Base-by-base conservation (phyloP, 2,888 invertebrate species). In the Chrysolina americana region DNA sequence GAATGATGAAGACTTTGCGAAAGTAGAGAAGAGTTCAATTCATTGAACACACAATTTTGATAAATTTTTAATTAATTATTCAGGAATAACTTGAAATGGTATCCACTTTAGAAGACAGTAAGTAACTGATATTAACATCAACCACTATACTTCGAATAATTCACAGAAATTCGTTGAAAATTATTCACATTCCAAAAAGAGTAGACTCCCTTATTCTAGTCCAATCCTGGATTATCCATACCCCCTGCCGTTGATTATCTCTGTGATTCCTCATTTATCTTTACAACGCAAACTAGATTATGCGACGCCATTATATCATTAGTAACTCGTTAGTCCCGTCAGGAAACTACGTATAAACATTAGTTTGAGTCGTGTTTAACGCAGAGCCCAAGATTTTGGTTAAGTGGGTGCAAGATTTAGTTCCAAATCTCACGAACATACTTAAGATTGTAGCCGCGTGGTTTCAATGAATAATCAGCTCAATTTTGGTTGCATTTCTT, bases 341-440 rank as follows among this genome's bases (percentile, higher is more conserved):
- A 72, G 69, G 77, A 71, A 77, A 70, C 72, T 74, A 75, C 73
- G 71, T 70, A 75, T 75, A 63, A 73, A 76, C 77, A 72, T 76
- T 70, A 75, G 75, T 71, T 73, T 73, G 65, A 73, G 48, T 50
- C 13, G 64, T 64, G 65, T 69, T 73, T 65, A 69, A 56, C 62
- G 47, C 56, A 17, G 56, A 53, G 65, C 70, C 66, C 41, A 47
- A 71, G 75, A 73, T 75, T 75, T 73, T 53, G 71, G 77, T 68
- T 77, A 77, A 77, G 65, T 74, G 72, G 73, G 77, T 77, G 77
- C 74, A 75, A 75, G 71, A 59, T 75, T 77, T 62, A 62, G 36
- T 56, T 62, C 73, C 62, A 59, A 47, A 69, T 65, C 44, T 28
- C 65, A 17, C 47, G 17, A 65, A 41, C 36, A 59, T 23, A 13